Percentiles rank a stretch among this genome's conserved stretches.
Evolutionary conservation across 1,140 invertebrate species (phyloP).

Genomic region (Scylla paramamosain): DNA sequence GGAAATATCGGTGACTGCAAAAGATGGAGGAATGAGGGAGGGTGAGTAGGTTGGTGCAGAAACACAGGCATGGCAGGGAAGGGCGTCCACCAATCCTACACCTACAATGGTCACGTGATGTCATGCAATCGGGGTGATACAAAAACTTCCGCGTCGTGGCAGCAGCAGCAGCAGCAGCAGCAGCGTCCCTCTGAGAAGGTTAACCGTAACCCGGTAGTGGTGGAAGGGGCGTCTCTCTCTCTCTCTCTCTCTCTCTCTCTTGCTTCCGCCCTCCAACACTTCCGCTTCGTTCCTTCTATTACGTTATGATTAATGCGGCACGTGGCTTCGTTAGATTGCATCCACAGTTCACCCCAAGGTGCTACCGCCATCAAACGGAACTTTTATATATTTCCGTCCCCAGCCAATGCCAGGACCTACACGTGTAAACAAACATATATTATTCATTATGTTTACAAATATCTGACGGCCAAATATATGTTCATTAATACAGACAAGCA

Average conservation of each 20-base stretch:
- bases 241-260: not conserved
- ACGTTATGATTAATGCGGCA: not conserved
- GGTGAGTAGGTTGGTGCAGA: not conserved
- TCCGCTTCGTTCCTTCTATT: not conserved
- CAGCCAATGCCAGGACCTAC: no score
- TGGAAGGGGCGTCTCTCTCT: not conserved
- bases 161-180: not conserved
- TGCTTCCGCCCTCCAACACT: not conserved
- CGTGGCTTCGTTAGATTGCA: no score
- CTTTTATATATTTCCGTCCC: no score
- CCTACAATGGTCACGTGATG: not conserved
- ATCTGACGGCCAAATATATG: no score
- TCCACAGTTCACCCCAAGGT: no score
- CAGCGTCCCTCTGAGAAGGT: not conserved
- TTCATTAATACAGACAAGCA: no score
- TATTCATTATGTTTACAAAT: no score
- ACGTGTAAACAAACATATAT: no score
- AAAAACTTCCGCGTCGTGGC: not conserved
- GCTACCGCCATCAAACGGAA: no score
- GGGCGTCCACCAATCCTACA: not conserved
- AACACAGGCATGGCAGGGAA: not conserved
- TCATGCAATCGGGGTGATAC: not conserved
- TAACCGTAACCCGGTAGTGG: constrained; percentile 9
- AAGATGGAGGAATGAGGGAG: not conserved
- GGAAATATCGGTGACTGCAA: not conserved